Base-by-base conservation (phyloP, 2,888 invertebrate genomes). In the Sycophila texana region DNA sequence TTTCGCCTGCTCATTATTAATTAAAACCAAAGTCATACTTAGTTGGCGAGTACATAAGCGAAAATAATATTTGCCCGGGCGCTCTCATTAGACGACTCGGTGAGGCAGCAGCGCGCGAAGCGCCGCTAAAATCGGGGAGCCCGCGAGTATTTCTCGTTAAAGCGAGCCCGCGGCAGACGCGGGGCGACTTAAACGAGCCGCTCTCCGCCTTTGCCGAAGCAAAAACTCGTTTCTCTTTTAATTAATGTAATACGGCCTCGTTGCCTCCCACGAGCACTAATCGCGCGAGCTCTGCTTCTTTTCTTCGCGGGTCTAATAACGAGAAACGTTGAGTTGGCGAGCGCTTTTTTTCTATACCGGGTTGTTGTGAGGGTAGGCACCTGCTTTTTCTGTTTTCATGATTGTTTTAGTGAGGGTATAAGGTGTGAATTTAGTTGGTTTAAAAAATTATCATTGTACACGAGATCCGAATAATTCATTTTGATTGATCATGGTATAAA, bases 51-150 rank as follows among this genome's bases (percentile, higher is more conserved):
- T 89, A 89, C 88, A 89, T 88, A 89, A 88, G 88, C 87, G 88
- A 87, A 89, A 89, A 89, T 90, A 90, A 90, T 90, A 89, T 90
- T 90, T 89, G 86, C 89, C 85, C 86, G 83, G 83, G 85, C 87
- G 89, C 89, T 90, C 89, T 90, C 89, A 90, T 90, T 90, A 90
- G 88, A 89, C 86, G 88, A 87, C 85, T 86, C 86, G 82, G 85
- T 81, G 83, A 81, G 82, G 83, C 61, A 83, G 83, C 85, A 83
- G 84, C 16, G 84, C 84, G 80, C 79, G 77, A 82, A 51, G 74
- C n/a, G 70, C 63, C 80, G 76, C 74, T 67, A 77, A 63, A 67
- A 65, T 58, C 22, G 55, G 68, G 66, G 58, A 67, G 58, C 63
- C 26, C 39, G 57, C 53, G 22, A 20, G 13, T 18, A 49, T 51